These are phyloP conservation scores for Borostomias antarcticus DNA, from an alignment of 2,797 vertebrate species.

Conservation along the genomic window DNA sequence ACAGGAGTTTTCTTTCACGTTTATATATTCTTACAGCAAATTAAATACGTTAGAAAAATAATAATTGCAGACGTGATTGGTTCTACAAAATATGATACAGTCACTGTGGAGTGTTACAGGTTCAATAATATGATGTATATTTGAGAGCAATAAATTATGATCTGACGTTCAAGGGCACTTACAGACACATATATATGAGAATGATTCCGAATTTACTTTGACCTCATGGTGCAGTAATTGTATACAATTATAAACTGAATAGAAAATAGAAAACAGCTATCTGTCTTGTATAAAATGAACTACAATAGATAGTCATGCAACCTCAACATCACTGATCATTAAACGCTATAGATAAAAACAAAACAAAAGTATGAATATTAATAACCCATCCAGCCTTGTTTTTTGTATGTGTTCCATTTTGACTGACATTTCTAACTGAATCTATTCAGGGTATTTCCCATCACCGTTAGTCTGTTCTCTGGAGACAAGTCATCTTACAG, in stretches of 20 bases:
- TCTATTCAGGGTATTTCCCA: not conserved
- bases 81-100: slow-evolving; percentile 14
- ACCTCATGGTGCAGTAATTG: slow-evolving; percentile 19
- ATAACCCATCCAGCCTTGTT: slow-evolving; percentile 17
- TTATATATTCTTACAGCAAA: slow-evolving; percentile 8
- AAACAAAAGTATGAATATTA: slow-evolving; percentile 26
- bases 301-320: slow-evolving; percentile 36
- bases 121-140: slow-evolving; percentile 21
- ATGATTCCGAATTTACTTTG: slow-evolving; percentile 19
- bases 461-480: not conserved
- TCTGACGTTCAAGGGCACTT: too few relatives aligned
- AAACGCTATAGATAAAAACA: slow-evolving; percentile 47
- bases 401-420: not conserved
- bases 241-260: slow-evolving; percentile 30
- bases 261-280: slow-evolving; percentile 39
- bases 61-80: slow-evolving; percentile 23
- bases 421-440: slow-evolving; percentile 3
- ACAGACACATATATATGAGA: slow-evolving; percentile 2
- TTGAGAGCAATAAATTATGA: slow-evolving; percentile 53
- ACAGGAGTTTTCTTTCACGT: slow-evolving; percentile 5
- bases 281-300: slow-evolving; percentile 48
- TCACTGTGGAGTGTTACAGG: slow-evolving; percentile 17
- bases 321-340: slow-evolving; percentile 46
- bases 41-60: not conserved
- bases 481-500: not conserved